Conservation (phyloP, 1,140 invertebrate species). For the Lepidurus apus region DNA sequence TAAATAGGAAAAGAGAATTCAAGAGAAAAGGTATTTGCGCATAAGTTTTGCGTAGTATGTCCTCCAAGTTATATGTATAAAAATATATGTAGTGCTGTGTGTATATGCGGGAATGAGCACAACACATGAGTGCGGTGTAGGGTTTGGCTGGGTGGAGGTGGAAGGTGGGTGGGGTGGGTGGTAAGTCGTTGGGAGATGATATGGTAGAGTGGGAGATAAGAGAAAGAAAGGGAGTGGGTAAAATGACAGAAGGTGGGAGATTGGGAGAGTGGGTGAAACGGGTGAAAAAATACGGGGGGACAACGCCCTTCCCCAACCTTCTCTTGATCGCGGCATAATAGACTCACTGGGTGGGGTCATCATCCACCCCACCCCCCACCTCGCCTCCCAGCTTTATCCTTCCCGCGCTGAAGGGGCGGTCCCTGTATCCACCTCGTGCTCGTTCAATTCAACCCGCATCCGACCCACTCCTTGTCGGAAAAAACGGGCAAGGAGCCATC, state of each 20-base stretch:
- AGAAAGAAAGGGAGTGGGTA: background rate
- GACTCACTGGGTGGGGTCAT: background rate
- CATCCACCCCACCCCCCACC: background rate
- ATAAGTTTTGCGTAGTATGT: too few species aligned
- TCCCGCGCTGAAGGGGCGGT: background rate
- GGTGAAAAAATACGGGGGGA: conserved; percentile 17
- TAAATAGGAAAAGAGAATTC: too few species aligned
- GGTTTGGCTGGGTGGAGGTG: background rate
- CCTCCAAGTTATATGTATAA: too few species aligned
- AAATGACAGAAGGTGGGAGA: background rate
- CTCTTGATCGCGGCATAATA: conserved; percentile 7
- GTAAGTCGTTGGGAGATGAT: background rate
- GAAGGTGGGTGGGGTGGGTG: background rate
- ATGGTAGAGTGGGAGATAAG: background rate
- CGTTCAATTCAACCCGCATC: conserved; percentile 1
- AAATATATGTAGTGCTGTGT: background rate
- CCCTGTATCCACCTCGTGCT: background rate
- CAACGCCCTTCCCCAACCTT: conserved; percentile 13
- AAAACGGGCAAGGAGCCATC: conserved; percentile 1
- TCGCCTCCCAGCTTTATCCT: conserved; percentile 23
- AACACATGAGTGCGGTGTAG: background rate
- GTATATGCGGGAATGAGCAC: background rate
- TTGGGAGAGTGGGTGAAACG: background rate
- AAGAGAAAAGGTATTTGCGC: too few species aligned
- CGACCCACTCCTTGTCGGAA: background rate